Evolutionary conservation across 2,113 vertebrate genomes (phyloP), one percentile per base, ranked within the genome.

Genomic region (Amblyornis subalaris): DNA sequence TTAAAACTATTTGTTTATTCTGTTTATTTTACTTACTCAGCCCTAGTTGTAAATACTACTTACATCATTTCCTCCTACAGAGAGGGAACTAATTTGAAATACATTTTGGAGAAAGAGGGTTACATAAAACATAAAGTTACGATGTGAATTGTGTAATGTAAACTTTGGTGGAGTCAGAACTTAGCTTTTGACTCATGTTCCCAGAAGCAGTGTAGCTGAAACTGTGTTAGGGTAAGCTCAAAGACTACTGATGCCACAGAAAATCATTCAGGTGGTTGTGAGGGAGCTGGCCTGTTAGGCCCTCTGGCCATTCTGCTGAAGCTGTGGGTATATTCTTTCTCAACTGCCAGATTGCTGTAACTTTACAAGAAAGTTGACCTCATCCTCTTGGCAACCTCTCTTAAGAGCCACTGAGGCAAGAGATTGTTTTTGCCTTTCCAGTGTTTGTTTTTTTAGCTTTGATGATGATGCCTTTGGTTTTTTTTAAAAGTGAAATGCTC

Each of bases 261-360:
- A 85, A 83, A 80, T 79, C 55, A 33, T 38, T 64, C 67, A 24
- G 67, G 54, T 69, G 81, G 36, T 53, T 69, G 50, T 82, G 82
- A 91, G 67, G 76, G 90, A 92, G 45, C 67, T 95, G 92, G 77
- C 88, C 90, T 91, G 60, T 73, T 66, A 36, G 0, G 11, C 66
- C 81, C 71, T 85, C 85, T 71, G 87, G 81, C 85, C 58, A 8
- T 58, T 66, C 53, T 74, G 33, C 64, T 71, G 64, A 36, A 86
- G 47, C 82, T 80, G n/a, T 5, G 16, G 69, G 42, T 80, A 4
- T 80, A 17, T 58, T 75, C 48, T 81, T 88, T 83, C 85, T 84
- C 90, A 80, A 17, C 82, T 92, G 79, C 64, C 93, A 96, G 79
- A 64, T 67, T 85, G 45, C 75, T 88, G 6, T 40, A 83, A 83